Evolutionary conservation across 2,113 vertebrate species (phyloP).

Genomic region (Grammatotria lemairii): DNA sequence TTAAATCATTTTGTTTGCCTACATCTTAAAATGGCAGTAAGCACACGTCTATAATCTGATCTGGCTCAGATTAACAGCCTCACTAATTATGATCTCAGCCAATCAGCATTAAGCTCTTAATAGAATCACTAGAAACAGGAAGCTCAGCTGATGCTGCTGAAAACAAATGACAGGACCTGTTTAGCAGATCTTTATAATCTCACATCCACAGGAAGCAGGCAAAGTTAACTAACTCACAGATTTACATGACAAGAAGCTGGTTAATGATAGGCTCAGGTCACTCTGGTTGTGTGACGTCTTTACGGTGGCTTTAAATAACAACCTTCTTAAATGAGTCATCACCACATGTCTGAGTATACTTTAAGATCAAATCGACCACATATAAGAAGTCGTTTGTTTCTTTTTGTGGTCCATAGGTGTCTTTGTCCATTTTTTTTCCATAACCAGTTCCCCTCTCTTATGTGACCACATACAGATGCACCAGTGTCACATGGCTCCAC

Average conservation of each 20-base stretch:
- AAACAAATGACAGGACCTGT: not conserved
- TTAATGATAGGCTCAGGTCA: not conserved
- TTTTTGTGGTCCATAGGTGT: not conserved
- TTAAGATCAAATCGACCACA: not conserved
- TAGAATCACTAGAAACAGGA: not conserved
- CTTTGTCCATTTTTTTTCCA: not conserved
- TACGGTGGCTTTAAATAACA: not conserved
- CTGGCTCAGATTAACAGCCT: not conserved
- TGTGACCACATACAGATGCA: not conserved
- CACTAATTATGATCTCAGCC: not conserved
- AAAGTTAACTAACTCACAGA: not conserved
- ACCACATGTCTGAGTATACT: not conserved
- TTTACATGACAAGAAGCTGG: not conserved
- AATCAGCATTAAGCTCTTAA: not conserved
- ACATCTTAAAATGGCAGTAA: not conserved
- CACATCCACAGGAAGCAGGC: not conserved
- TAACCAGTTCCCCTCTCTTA: not conserved
- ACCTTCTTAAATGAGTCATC: not conserved
- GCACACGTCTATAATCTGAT: not conserved
- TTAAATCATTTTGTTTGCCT: not conserved
- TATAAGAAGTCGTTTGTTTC: not conserved
- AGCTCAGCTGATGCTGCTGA: not conserved
- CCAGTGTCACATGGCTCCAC: not conserved
- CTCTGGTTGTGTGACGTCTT: not conserved
- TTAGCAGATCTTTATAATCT: not conserved